Percentiles rank a stretch among this genome's conserved stretches.
These are phyloP conservation scores for Tricholauxania praeusta DNA, from an alignment of 2,888 invertebrate species.

Conservation along the genomic window DNA sequence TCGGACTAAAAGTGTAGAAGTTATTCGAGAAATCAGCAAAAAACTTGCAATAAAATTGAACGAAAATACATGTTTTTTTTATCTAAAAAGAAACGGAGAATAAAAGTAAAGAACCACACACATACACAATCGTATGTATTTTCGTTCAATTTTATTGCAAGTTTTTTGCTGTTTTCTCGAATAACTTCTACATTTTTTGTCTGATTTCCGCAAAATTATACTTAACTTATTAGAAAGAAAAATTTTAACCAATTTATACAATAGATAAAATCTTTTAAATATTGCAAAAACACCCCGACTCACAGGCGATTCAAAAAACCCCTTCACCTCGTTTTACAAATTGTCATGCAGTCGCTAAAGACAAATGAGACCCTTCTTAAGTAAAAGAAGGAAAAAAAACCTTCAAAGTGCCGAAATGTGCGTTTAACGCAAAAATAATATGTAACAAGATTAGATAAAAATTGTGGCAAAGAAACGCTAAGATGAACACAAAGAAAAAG, in stretches of 20 bases:
- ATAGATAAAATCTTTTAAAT: conserved; percentile 12
- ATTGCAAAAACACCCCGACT: neutral
- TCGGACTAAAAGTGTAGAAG: no score
- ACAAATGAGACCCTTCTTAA: conserved; percentile 8
- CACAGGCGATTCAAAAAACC: neutral
- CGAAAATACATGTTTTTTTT: no score
- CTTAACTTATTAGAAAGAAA: no score
- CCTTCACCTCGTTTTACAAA: conserved; percentile 28
- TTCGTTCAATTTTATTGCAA: no score
- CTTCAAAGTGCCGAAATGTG: conserved; percentile 56
- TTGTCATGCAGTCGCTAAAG: conserved; percentile 18
- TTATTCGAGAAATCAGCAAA: no score
- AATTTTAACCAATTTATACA: conserved; percentile 6
- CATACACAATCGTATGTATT: no score
- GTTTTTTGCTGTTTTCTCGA: no score
- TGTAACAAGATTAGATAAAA: conserved; percentile 61
- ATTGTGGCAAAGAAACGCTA: conserved; percentile 47
- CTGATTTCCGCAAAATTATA: no score
- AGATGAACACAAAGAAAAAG: conserved; percentile 51
- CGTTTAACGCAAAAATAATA: conserved; percentile 61
- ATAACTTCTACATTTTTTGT: no score
- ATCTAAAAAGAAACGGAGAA: no score
- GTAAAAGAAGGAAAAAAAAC: conserved; percentile 4
- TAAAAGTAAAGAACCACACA: no score
- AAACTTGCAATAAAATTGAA: no score